Percentiles rank a stretch among this genome's conserved stretches.
Conservation (phyloP, 2,888 invertebrate genomes). For the Tipula unca region DNA sequence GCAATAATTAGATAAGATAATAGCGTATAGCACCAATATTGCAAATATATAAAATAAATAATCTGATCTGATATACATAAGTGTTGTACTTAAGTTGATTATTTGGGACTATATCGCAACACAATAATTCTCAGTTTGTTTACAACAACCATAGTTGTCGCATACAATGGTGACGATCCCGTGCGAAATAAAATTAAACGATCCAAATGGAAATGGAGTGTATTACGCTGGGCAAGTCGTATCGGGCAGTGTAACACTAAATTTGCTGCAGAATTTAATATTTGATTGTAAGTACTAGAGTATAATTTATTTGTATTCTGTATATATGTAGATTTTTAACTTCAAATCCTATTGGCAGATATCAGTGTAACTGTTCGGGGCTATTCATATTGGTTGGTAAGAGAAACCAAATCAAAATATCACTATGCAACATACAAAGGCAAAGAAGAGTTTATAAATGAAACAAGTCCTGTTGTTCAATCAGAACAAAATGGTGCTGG, state of each 20-base stretch:
- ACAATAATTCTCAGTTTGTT: too few relatives aligned
- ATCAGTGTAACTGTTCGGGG: not conserved
- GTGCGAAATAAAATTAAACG: not conserved
- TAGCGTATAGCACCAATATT: too few relatives aligned
- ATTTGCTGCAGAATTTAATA: not conserved
- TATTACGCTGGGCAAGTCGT: not conserved
- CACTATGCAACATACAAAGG: not conserved
- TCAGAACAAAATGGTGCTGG: not conserved
- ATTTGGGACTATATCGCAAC: too few relatives aligned
- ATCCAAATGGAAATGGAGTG: not conserved
- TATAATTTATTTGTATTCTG: too few relatives aligned
- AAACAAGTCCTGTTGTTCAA: not conserved
- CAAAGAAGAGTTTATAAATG: not conserved
- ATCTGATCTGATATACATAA: too few relatives aligned
- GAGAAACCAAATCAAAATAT: not conserved
- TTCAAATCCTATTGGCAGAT: not conserved
- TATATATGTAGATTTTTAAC: too few relatives aligned
- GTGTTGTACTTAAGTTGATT: too few relatives aligned
- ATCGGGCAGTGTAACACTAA: not conserved
- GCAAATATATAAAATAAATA: too few relatives aligned
- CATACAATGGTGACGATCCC: not conserved
- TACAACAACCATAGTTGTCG: not conserved
- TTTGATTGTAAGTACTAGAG: too few relatives aligned
- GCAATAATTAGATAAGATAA: too few relatives aligned
- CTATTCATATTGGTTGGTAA: not conserved